Evolutionary conservation across 1,140 invertebrate species (phyloP), one percentile per base, ranked within the genome.

Genomic region (Saccostrea echinata): DNA sequence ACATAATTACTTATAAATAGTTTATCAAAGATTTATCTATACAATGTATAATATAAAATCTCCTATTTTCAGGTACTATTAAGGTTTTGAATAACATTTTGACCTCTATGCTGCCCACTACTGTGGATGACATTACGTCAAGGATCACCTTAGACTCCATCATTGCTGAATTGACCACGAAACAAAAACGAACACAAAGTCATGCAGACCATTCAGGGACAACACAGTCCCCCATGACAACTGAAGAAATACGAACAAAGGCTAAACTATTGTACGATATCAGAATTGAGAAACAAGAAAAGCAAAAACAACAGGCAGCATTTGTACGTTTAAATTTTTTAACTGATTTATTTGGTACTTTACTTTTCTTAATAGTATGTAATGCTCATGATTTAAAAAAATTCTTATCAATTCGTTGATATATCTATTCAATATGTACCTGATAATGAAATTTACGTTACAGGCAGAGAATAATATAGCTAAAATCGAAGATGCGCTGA

Each of bases 61-160:
- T 1, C 16, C 2, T 76, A 30, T 30, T 30, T 16, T 12, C 24
- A 76, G 68, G 68, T 2, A 76, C 68, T 27, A 27, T 33, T 4
- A 76, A 76, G 68, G 68, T 76, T 33, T 76, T 76, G 30, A 27
- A 76, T 76, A 76, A 27, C 27, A 76, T 76, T 76, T 76, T 76
- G 30, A 30, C 68, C 24, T 76, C 68, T 30, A 76, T 76, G 68
- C 11, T 76, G 11, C 68, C 68, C 3, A 30, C 68, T 16, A 33
- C 68, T 76, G 68, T 76, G 13, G 16, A 33, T 27, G 68, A 76
- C 12, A 3, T 76, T 30, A 12, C 27, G 0, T 24, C 68, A 30
- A 8, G 4, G 27, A 76, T 76, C 24, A 76, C 68, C 24, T 2
- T 76, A 2, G 68, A 76, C 12, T 76, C 68, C 12, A 76, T 76